phyloP scores from a whole-genome alignment of 2,888 invertebrate species.

The Drosophila nigritarsus region DNA sequence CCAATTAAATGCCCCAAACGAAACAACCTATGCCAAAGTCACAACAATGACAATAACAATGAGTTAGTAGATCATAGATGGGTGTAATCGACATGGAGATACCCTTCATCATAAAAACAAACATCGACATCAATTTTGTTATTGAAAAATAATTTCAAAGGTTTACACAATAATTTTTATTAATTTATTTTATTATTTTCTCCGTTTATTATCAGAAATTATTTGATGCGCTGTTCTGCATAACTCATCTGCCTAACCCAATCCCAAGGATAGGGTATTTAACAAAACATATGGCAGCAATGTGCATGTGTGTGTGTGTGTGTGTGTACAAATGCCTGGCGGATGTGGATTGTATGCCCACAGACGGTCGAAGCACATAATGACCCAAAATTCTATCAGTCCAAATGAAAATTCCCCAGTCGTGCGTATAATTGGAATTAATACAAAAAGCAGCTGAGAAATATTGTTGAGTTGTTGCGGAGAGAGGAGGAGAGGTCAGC shows the following conservation, averaged over 20 bases:
- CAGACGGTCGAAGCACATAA: conserved; percentile 56
- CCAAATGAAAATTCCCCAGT: conserved; percentile 80
- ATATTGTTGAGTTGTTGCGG: conserved; percentile 31
- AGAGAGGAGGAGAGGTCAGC: neutral
- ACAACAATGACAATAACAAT: neutral
- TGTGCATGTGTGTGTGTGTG: conserved; percentile 30
- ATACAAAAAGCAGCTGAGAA: conserved; percentile 74
- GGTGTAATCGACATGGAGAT: neutral
- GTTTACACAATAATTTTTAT: neutral
- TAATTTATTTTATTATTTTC: no score
- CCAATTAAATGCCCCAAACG: conserved; percentile 58
- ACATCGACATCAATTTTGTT: neutral
- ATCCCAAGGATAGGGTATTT: conserved; percentile 23
- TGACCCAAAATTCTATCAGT: conserved; percentile 78
- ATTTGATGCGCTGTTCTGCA: neutral
- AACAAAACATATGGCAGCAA: conserved; percentile 29
- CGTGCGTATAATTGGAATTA: conserved; percentile 84
- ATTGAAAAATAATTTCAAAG: neutral
- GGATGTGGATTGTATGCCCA: conserved; percentile 49
- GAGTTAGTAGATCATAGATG: neutral
- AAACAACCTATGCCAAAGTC: conserved; percentile 22
- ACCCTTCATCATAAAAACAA: neutral
- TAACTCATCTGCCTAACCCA: no score
- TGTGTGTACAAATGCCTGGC: conserved; percentile 49
- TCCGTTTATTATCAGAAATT: no score